Percentiles rank a stretch among this genome's conserved stretches.
Evolutionary conservation across 64 coral and sea anemone species (phyloP).

Genomic region (Orbicella faveolata): DNA sequence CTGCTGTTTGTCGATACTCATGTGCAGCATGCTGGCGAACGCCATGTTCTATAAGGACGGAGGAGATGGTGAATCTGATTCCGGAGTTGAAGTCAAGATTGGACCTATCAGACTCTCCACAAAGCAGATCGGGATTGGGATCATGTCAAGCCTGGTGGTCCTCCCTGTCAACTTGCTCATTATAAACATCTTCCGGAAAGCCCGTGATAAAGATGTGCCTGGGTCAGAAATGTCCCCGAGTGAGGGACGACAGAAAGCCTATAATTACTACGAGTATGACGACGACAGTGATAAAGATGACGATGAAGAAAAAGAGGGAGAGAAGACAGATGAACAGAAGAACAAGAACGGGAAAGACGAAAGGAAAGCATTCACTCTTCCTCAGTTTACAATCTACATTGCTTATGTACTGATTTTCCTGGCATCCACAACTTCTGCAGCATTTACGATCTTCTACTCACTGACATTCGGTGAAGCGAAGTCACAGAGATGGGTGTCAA

Average conservation of each 20-base stretch:
- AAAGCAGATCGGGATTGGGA: conserved; percentile 50
- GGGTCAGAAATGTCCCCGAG: not conserved
- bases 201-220: not conserved
- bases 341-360: conserved; percentile 4
- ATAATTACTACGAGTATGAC: not conserved
- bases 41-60: conserved; percentile 81
- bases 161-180: conserved; percentile 63
- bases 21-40: conserved; percentile 38
- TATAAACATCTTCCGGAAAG: conserved; percentile 57
- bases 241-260: not conserved
- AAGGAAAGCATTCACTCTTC: conserved; percentile 31
- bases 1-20: conserved; percentile 49
- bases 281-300: not conserved
- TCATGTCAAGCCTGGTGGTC: conserved; percentile 69
- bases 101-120: conserved; percentile 62
- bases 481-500: conserved; percentile 70
- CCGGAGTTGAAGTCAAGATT: conserved; percentile 50
- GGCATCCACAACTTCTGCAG: conserved; percentile 39
- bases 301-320: not conserved
- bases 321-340: conserved; percentile 16
- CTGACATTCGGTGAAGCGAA: conserved; percentile 74
- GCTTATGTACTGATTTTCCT: conserved; percentile 55
- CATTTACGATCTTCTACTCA: conserved; percentile 70
- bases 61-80: not conserved
- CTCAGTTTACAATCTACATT: conserved; percentile 72